phyloP scores from a whole-genome alignment of 2,888 invertebrate species.

The Drosophila ustulata region DNA sequence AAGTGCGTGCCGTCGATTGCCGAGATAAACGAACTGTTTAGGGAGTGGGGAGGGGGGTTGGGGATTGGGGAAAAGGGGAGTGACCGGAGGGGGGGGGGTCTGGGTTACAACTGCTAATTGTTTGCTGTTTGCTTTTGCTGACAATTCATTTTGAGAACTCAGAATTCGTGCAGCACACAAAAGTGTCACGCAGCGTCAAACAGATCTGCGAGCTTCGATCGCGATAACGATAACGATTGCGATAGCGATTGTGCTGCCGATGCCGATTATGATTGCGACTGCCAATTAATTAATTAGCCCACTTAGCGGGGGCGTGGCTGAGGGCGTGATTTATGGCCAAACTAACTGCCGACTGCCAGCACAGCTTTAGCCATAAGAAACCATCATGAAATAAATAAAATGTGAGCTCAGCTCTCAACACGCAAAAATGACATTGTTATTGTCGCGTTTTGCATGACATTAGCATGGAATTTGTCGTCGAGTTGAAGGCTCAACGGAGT shows the following conservation, averaged over 20 bases:
- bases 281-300: conserved; percentile 72
- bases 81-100: not conserved
- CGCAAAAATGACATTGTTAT: conserved; percentile 69
- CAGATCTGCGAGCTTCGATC: conserved; percentile 34
- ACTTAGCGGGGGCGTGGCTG: conserved; percentile 39
- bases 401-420: conserved; percentile 30
- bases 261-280: conserved; percentile 14
- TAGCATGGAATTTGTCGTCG: not conserved
- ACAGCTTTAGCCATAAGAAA: not conserved
- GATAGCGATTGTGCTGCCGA: conserved; percentile 19
- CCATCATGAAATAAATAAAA: not conserved
- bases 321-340: conserved; percentile 57
- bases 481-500: not conserved
- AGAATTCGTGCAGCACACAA: conserved; percentile 37
- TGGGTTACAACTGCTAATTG: conserved; percentile 60
- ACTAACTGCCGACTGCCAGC: conserved; percentile 16
- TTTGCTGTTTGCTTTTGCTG: conserved; percentile 65
- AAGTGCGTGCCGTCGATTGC: conserved; percentile 66
- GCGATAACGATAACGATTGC: conserved; percentile 9
- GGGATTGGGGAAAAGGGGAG: not conserved
- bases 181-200: conserved; percentile 59
- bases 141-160: conserved; percentile 54
- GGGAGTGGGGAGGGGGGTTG: not conserved
- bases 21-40: conserved; percentile 49
- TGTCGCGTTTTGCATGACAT: conserved; percentile 50